phyloP scores from a whole-genome alignment of 2,888 invertebrate species.

The Oligia latruncula region DNA sequence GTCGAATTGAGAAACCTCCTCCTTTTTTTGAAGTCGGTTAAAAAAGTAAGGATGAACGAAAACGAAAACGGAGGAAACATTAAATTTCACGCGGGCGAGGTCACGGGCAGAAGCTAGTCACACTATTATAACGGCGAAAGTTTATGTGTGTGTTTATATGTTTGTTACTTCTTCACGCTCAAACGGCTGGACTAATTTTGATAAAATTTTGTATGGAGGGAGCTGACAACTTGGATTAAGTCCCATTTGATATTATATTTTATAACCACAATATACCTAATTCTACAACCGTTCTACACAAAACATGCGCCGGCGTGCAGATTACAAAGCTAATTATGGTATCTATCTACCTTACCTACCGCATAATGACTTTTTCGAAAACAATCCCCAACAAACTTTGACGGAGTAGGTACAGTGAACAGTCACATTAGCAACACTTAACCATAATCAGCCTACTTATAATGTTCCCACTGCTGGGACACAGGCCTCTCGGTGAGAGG shows the following conservation, averaged over 20 bases:
- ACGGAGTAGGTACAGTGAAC: background rate
- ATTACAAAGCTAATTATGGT: background rate
- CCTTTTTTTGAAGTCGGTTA: no score
- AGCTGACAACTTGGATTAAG: no score
- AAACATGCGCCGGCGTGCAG: background rate
- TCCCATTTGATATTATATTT: background rate
- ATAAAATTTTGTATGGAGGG: no score
- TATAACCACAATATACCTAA: background rate
- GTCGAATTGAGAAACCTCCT: no score
- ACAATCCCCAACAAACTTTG: background rate
- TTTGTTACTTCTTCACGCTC: no score
- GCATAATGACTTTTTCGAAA: background rate
- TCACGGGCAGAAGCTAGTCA: background rate
- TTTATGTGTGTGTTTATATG: no score
- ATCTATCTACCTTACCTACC: background rate
- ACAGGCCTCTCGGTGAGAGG: no score
- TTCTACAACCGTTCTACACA: background rate
- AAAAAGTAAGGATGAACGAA: background rate
- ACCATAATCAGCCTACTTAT: no score
- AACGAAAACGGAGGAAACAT: background rate
- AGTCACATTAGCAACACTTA: background rate
- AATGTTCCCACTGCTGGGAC: no score
- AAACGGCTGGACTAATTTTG: no score
- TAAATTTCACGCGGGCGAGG: background rate
- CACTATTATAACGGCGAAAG: no score